Evolutionary conservation across 2,113 vertebrate genomes (phyloP).

Genomic region (Columba livia): DNA sequence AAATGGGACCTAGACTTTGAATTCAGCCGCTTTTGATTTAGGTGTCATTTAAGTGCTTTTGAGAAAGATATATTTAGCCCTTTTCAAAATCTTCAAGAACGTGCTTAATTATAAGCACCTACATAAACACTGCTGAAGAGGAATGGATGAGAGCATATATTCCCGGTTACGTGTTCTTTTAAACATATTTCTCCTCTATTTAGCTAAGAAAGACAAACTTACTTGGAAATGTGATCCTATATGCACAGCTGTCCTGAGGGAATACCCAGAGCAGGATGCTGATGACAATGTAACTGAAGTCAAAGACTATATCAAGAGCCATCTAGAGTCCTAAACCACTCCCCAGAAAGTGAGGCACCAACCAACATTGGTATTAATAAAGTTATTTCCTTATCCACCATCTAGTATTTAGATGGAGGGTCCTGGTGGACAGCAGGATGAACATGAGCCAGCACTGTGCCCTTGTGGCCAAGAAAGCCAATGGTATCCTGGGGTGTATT

Average conservation of each 20-base stretch:
- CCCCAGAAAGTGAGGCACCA: background rate
- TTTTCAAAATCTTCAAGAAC: background rate
- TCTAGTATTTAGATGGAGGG: background rate
- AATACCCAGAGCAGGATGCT: background rate
- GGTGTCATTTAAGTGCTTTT: background rate
- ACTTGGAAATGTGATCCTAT: background rate
- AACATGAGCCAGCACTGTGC: too few relatives aligned
- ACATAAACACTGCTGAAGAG: background rate
- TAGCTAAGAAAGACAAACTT: background rate
- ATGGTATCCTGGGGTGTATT: too few relatives aligned
- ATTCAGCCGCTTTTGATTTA: background rate
- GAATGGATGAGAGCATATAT: background rate
- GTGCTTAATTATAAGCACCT: background rate
- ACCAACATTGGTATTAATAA: background rate
- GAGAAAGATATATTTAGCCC: background rate
- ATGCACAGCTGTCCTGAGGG: background rate
- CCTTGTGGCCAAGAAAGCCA: too few relatives aligned
- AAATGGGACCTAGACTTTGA: background rate
- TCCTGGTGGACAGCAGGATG: too few relatives aligned
- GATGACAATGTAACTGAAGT: background rate
- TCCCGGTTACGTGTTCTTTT: background rate
- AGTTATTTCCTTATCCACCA: background rate
- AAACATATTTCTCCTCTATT: background rate
- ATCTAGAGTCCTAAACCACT: background rate
- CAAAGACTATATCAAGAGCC: background rate